Evolutionary conservation across 2,888 invertebrate species (phyloP), one percentile per base, ranked within the genome.

Genomic region (Caradrina clavipalpis): DNA sequence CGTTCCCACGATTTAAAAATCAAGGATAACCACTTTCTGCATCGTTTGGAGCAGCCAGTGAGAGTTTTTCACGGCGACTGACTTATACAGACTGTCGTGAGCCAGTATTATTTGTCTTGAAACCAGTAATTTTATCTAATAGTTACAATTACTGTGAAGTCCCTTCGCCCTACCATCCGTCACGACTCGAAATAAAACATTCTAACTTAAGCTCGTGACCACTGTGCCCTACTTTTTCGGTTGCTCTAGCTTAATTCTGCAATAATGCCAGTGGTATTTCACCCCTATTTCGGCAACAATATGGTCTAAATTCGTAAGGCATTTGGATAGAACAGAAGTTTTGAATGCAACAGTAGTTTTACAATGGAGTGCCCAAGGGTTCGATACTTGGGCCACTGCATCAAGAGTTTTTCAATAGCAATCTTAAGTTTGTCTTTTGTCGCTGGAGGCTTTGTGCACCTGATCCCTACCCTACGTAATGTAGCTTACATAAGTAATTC

Each of bases 171-270:
- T 87, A 83, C 88, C 86, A 87, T 91, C 88, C 84, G 86, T 91
- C 92, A 93, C 92, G 93, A 88, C 73, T 82, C 69, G 80, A 86
- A 89, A 87, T 86, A 88, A 89, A 88, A 86, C 85, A 86, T 83
- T 87, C 80, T 80, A 74, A 82, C 84, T 76, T 81, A 81, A 83
- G 86, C 85, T 91, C 93, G 92, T 92, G 93, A 92, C 87, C 86
- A 85, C 86, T 76, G 78, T 88, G 92, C 87, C 89, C 92, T 89
- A 92, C 90, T 91, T 92, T 91, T 91, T 89, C 87, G 81, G 81
- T 80, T 81, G 79, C 79, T 86, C 78, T 81, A 83, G 76, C 81
- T 81, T 73, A 77, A 80, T 78, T 86, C 74, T 78, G 69, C 45
- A 15, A 51, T 58, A 56, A 60, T 71, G 67, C 42, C 64, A 76